Conservation (phyloP, 2,113 vertebrate genomes). For the Alaudala cheleensis region DNA sequence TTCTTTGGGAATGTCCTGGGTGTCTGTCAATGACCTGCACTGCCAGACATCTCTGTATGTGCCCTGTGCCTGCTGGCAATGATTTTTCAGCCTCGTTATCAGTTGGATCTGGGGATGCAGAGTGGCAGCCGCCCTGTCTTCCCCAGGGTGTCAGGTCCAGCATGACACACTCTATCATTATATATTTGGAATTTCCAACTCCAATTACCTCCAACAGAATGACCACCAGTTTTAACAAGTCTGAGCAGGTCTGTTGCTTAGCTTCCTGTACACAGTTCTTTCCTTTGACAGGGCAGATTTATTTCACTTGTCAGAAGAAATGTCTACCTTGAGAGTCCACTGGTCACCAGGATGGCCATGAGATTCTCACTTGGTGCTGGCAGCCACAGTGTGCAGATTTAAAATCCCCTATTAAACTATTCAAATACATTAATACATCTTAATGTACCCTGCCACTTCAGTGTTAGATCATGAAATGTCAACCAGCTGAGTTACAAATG, state of each 20-base stretch:
- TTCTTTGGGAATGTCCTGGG: not conserved
- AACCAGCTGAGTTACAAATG: not conserved
- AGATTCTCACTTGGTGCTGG: not conserved
- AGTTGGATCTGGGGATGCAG: not conserved
- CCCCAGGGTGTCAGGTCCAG: not conserved
- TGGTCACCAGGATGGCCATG: not conserved
- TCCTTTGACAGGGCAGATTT: not conserved
- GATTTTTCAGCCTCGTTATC: not conserved
- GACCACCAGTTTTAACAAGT: not conserved
- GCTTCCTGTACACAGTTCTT: not conserved
- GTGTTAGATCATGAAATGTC: not conserved
- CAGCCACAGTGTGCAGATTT: not conserved
- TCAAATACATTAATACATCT: not conserved
- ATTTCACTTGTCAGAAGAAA: not conserved
- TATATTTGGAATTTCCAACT: not conserved
- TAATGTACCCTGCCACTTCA: not conserved
- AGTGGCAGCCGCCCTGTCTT: not conserved
- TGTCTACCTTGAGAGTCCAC: not conserved
- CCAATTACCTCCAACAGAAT: not conserved
- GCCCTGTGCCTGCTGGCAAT: not conserved
- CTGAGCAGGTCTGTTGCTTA: not conserved
- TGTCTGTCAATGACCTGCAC: fast-evolving
- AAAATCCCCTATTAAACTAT: not conserved
- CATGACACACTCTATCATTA: not conserved
- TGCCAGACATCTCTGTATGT: not conserved